These are phyloP conservation scores for Chironomus riparius DNA, from an alignment of 2,888 invertebrate genomes.

Conservation along the genomic window DNA sequence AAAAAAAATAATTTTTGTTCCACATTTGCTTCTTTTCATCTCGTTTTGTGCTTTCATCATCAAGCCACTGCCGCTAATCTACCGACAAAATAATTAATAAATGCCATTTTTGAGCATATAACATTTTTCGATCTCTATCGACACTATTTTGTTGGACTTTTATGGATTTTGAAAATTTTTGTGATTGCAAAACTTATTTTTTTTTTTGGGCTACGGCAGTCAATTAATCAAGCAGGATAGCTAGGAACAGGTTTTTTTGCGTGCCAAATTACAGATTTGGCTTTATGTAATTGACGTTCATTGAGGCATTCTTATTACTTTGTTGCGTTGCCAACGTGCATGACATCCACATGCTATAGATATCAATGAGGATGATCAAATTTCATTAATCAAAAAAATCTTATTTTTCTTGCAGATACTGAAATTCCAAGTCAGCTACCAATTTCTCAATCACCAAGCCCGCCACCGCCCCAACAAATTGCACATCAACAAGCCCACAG, in stretches of 20 bases:
- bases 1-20: neutral
- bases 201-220: neutral
- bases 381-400: slow-evolving; percentile 17
- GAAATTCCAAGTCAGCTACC: slow-evolving; percentile 42
- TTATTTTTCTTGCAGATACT: slow-evolving; percentile 38
- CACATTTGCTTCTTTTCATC: neutral
- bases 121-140: neutral
- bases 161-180: neutral
- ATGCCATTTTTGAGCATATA: neutral
- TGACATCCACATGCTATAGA: no score
- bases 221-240: neutral
- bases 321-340: no score
- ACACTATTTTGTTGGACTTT: neutral
- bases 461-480: slow-evolving; percentile 37
- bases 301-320: neutral
- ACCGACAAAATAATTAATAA: neutral
- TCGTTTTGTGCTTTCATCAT: neutral
- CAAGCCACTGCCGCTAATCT: neutral
- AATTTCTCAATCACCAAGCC: slow-evolving; percentile 40
- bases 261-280: neutral
- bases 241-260: neutral
- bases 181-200: neutral
- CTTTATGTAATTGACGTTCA: neutral
- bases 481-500: slow-evolving; percentile 34
- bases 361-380: no score